These are phyloP conservation scores for Luperina nickerlii DNA, from an alignment of 2,888 invertebrate genomes.

Conservation along the genomic window DNA sequence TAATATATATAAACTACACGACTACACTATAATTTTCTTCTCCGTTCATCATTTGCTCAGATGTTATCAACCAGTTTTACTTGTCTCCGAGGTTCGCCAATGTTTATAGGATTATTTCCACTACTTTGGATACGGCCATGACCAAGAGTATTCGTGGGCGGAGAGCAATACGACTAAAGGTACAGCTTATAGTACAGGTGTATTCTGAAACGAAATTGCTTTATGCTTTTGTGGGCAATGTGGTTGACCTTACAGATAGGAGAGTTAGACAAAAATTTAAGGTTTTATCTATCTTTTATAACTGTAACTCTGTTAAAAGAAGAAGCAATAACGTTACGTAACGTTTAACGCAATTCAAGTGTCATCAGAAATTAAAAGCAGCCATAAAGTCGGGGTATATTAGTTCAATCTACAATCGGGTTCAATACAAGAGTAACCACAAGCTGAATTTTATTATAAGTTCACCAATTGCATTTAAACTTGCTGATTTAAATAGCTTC, in stretches of 20 bases:
- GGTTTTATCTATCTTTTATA: not conserved
- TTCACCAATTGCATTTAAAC: constrained; percentile 19
- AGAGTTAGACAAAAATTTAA: not conserved
- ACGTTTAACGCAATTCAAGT: not conserved
- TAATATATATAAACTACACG: constrained; percentile 32
- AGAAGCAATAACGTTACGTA: not conserved
- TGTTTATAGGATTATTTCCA: constrained; percentile 33
- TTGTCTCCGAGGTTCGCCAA: constrained; percentile 21
- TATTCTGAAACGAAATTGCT: constrained; percentile 22
- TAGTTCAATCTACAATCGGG: constrained; percentile 13
- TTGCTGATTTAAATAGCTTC: constrained; percentile 22
- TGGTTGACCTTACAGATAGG: not conserved
- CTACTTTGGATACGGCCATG: constrained; percentile 24
- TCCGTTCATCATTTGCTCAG: constrained; percentile 30
- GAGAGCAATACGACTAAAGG: constrained; percentile 21
- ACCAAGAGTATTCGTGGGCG: constrained; percentile 35
- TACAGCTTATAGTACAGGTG: constrained; percentile 31
- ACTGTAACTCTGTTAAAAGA: not conserved
- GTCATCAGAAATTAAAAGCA: constrained; percentile 1
- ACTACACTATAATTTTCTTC: constrained; percentile 43
- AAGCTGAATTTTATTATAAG: constrained; percentile 31
- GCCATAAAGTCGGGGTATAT: constrained; percentile 4
- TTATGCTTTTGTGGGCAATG: not conserved
- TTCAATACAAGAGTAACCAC: constrained; percentile 34
- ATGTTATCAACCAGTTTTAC: constrained; percentile 39